Evolutionary conservation across 2,888 invertebrate genomes (phyloP).

Genomic region (Myopa testacea): DNA sequence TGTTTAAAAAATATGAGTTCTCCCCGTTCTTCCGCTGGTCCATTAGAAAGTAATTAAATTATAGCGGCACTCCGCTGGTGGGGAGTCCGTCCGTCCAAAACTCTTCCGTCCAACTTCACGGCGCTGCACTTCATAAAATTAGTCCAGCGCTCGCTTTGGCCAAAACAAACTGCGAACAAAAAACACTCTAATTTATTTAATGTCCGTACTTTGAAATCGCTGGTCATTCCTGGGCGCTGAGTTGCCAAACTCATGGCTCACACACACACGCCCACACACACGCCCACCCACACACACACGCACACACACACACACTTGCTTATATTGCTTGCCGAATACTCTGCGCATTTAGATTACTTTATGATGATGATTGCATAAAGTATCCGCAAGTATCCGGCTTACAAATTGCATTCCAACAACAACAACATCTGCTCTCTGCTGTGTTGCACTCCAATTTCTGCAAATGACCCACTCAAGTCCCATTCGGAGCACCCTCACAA

Average conservation of each 20-base stretch:
- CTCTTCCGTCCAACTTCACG: not conserved
- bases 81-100: not conserved
- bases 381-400: conserved; percentile 27
- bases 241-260: too few species aligned
- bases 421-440: not conserved
- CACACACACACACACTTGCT: too few species aligned
- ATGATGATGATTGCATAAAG: conserved; percentile 35
- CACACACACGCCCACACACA: too few species aligned
- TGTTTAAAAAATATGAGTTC: too few species aligned
- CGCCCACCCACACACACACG: too few species aligned
- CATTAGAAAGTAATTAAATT: not conserved
- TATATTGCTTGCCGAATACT: not conserved
- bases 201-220: too few species aligned
- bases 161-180: too few species aligned
- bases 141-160: not conserved
- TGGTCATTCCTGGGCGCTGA: too few species aligned
- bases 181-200: too few species aligned
- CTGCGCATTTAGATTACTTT: conserved; percentile 31
- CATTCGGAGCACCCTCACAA: conserved; percentile 29
- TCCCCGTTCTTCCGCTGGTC: too few species aligned
- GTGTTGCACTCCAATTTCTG: conserved; percentile 23
- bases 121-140: not conserved
- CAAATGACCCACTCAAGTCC: conserved; percentile 38
- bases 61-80: not conserved
- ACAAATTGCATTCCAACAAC: conserved; percentile 27